phyloP scores from a whole-genome alignment of 2,797 vertebrate species.

The Echiichthys vipera region DNA sequence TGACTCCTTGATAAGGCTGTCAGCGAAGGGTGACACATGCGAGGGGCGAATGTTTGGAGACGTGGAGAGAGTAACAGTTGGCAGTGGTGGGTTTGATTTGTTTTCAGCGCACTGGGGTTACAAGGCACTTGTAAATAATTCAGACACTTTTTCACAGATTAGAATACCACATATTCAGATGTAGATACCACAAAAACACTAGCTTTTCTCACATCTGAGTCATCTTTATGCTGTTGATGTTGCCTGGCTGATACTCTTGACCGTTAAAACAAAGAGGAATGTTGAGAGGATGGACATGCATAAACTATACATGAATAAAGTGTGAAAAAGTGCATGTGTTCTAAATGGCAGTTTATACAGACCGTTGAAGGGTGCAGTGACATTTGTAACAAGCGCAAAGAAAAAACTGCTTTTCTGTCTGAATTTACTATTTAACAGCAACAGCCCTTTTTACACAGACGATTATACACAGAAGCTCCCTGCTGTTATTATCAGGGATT shows the following conservation, averaged over 20 bases:
- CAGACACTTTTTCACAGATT: neutral
- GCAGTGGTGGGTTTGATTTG: constrained; percentile 1
- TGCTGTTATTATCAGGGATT: neutral
- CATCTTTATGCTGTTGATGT: neutral
- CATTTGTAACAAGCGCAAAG: neutral
- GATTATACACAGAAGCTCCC: neutral
- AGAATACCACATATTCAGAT: neutral
- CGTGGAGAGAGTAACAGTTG: constrained; percentile 9
- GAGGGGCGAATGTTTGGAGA: constrained; percentile 16
- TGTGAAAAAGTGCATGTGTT: neutral
- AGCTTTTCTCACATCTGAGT: neutral
- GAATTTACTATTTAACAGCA: too few relatives aligned
- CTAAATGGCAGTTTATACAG: neutral
- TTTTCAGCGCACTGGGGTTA: neutral
- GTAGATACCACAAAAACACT: neutral
- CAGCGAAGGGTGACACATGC: constrained; percentile 42
- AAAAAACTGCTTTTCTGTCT: too few relatives aligned
- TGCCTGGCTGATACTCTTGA: too few relatives aligned
- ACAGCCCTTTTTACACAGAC: neutral
- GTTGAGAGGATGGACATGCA: neutral
- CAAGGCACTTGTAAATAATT: neutral
- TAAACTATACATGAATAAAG: neutral
- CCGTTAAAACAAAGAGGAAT: neutral
- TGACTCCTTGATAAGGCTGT: constrained; percentile 59
- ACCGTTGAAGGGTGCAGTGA: neutral